A percentile compares a stretch with the other conserved stretches of the same genome.
Conservation (phyloP, 2,797 vertebrate species). For the Macropus fuliginosus region DNA sequence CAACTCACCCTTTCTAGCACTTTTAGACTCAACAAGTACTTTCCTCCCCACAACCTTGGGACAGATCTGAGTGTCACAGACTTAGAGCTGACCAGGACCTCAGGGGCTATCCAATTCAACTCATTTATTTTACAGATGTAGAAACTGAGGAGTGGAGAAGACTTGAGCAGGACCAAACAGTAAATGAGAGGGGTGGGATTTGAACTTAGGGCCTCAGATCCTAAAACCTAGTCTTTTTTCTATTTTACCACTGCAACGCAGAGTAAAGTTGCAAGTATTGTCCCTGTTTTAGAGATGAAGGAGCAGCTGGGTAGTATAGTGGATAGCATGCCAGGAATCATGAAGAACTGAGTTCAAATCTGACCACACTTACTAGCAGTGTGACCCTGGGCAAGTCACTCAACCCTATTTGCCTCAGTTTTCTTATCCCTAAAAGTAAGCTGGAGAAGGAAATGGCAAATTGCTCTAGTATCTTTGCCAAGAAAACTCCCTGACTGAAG, state of each 20-base stretch:
- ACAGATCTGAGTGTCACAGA: neutral
- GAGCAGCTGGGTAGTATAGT: neutral
- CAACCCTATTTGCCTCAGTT: neutral
- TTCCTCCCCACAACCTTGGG: neutral
- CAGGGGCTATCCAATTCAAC: neutral
- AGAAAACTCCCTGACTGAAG: neutral
- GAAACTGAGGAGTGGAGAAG: neutral
- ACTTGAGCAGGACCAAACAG: neutral
- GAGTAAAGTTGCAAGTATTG: neutral
- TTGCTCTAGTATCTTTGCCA: neutral
- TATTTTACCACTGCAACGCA: neutral
- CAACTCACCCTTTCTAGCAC: neutral
- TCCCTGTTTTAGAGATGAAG: neutral
- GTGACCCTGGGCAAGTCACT: neutral
- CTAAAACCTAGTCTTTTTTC: neutral
- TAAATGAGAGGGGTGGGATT: neutral
- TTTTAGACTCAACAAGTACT: neutral
- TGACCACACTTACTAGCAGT: neutral
- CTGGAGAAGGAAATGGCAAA: neutral
- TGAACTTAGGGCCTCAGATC: neutral
- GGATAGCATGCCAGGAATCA: neutral
- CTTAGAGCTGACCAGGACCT: neutral
- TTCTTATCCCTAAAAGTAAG: neutral
- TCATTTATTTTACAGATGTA: neutral
- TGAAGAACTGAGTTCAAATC: neutral